Conservation (phyloP, 2,888 invertebrate genomes). For the Clitarchus hookeri region DNA sequence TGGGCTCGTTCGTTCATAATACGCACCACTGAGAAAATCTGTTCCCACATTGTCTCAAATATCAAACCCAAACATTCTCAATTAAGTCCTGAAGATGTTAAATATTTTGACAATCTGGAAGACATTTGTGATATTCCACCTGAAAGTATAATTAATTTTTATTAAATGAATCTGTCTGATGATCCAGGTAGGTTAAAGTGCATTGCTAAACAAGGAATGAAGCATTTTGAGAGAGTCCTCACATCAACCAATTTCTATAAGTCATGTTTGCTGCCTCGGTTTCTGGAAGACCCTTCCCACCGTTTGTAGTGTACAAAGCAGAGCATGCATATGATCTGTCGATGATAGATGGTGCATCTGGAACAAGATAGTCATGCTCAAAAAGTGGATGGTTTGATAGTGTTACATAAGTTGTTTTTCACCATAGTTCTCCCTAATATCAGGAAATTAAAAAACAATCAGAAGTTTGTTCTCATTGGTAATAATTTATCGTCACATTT, state of each 20-base stretch:
- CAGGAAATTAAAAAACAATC: background rate
- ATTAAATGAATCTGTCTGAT: slow-evolving; percentile 23
- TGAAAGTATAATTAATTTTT: slow-evolving; percentile 24
- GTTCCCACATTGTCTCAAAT: no score
- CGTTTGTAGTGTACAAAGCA: slow-evolving; percentile 21
- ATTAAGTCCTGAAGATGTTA: no score
- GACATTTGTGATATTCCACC: background rate
- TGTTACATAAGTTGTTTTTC: background rate
- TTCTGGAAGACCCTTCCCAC: background rate
- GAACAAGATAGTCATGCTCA: slow-evolving; percentile 2
- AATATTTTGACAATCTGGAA: slow-evolving; percentile 17
- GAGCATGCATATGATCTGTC: background rate
- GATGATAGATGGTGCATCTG: background rate
- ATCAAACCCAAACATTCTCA: no score
- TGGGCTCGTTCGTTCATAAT: no score
- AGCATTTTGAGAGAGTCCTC: slow-evolving; percentile 24
- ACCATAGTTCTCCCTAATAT: slow-evolving; percentile 11
- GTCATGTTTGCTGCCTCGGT: slow-evolving; percentile 4
- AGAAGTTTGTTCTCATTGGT: slow-evolving; percentile 2
- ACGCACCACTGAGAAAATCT: no score
- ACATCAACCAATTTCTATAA: slow-evolving; percentile 3
- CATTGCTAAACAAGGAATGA: slow-evolving; percentile 22
- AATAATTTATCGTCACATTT: slow-evolving; percentile 23
- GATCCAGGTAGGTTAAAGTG: background rate
- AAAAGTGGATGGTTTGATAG: slow-evolving; percentile 17